Evolutionary conservation across 2,113 vertebrate species (phyloP), one percentile per base, ranked within the genome.

Genomic region (Corydoras sp.): DNA sequence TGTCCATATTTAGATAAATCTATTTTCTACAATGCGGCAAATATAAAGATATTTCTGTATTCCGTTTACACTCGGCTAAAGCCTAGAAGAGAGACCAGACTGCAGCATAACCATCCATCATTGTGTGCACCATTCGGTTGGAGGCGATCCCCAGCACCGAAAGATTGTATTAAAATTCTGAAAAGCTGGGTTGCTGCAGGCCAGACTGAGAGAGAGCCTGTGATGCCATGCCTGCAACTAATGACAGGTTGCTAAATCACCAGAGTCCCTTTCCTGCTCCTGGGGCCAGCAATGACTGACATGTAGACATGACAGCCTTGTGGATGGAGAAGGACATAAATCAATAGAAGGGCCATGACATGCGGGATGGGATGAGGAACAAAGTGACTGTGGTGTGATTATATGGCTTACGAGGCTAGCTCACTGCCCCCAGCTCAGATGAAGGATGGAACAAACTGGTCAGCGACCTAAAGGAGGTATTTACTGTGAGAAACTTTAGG

Each of bases 251-350:
- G 74, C 76, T 83, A 83, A 83, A 83, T 81, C 67, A 83, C 71
- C 79, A 76, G 67, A 61, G 63, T 76, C 75, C 74, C 69, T 76
- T 50, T 70, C 76, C 76, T 76, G 79, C 61, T 71, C 82, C 73
- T 66, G 68, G 72, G 82, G 78, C 73, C 43, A 72, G 63, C 69
- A 53, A 53, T 86, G 84, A 89, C 59, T 80, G 85, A 84, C 75
- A 58, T 81, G 72, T 13, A 65, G 82, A 87, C 85, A 85, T 83
- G 86, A 83, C 86, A 84, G 85, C 75, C 76, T 72, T 80, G 73
- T 75, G 82, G 76, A 82, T 68, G 65, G 74, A 72, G 76, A 73
- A 73, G 64, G 78, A 80, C 83, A 80, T 63, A 71, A 86, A 87
- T 89, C 85, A 80, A 88, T 87, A 81, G 60, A 63, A 59, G 83